Evolutionary conservation across 2,797 vertebrate genomes (phyloP).

Genomic region (Enteromius trimaculatus): DNA sequence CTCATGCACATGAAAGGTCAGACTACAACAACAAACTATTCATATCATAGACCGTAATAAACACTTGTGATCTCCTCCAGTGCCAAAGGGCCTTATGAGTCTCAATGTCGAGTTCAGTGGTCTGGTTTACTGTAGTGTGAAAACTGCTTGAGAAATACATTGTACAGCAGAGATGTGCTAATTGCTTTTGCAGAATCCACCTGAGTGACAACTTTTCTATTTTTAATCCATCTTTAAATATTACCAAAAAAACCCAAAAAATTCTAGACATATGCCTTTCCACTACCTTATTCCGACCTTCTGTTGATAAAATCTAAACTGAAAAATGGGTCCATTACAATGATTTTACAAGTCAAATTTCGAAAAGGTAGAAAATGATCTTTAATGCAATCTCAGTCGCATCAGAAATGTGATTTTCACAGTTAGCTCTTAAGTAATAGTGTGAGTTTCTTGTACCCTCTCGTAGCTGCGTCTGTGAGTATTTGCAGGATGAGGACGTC

Average conservation of each 20-base stretch:
- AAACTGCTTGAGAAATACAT: conserved; percentile 22
- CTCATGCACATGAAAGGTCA: conserved; percentile 54
- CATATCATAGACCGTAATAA: conserved; percentile 50
- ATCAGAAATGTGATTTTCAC: not conserved
- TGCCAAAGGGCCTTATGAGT: conserved; percentile 9
- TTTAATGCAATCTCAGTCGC: not conserved
- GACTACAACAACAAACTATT: conserved; percentile 42
- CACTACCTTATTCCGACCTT: not conserved
- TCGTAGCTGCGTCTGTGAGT: conserved; percentile 90
- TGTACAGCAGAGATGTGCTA: conserved; percentile 9
- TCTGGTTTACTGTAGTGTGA: conserved; percentile 14
- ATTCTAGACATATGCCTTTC: not conserved
- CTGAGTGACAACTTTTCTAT: not conserved
- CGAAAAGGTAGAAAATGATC: not conserved
- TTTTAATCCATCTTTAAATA: not conserved
- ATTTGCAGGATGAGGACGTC: conserved; percentile 87
- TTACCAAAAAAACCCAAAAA: not conserved
- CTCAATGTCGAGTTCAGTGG: conserved; percentile 12
- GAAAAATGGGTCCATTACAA: not conserved
- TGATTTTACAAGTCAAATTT: not conserved
- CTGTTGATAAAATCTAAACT: not conserved
- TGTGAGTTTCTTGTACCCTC: conserved; percentile 77
- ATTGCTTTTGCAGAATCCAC: conserved; percentile 5
- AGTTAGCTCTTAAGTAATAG: not conserved
- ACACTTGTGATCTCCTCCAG: conserved; percentile 8